Evolutionary conservation across 1,140 invertebrate genomes (phyloP).

Genomic region (Drosophila busckii): DNA sequence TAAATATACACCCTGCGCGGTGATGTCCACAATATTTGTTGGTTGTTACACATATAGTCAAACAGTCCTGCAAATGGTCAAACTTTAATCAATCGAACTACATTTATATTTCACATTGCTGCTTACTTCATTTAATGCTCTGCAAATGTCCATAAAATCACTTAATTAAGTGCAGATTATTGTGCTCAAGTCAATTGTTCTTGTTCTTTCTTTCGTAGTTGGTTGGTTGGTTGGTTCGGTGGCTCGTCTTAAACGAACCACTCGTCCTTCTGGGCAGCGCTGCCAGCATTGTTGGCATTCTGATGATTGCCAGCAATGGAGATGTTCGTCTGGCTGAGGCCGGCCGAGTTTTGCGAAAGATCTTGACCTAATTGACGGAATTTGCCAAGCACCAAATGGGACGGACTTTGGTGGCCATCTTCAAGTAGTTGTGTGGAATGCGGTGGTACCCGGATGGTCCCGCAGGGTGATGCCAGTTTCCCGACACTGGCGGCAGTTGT

Average conservation of each 20-base stretch:
- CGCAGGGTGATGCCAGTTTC: conserved; percentile 96
- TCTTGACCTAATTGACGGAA: conserved; percentile 79
- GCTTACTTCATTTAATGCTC: conserved; percentile 78
- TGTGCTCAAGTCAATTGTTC: conserved; percentile 67
- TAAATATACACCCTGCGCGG: conserved; percentile 78
- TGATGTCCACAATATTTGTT: conserved; percentile 78
- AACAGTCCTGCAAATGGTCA: conserved; percentile 65
- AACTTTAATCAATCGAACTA: neutral
- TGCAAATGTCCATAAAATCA: conserved; percentile 78
- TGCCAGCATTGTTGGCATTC: conserved; percentile 74
- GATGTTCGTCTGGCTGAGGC: conserved; percentile 66
- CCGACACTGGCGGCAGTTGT: conserved; percentile 82
- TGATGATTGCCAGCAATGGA: conserved; percentile 62
- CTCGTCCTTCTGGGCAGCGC: conserved; percentile 84
- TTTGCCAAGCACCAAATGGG: conserved; percentile 79
- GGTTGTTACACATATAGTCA: conserved; percentile 68
- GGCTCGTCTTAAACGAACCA: conserved; percentile 83
- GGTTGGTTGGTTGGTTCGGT: neutral
- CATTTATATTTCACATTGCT: neutral
- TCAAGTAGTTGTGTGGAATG: conserved; percentile 79
- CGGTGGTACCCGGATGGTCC: conserved; percentile 87
- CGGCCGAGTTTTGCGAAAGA: conserved; percentile 73
- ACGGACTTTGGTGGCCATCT: conserved; percentile 79
- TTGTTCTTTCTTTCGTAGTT: conserved; percentile 41
- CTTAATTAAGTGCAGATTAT: conserved; percentile 75